phyloP scores from a whole-genome alignment of 2,888 invertebrate genomes.

The Oscheius sp. region DNA sequence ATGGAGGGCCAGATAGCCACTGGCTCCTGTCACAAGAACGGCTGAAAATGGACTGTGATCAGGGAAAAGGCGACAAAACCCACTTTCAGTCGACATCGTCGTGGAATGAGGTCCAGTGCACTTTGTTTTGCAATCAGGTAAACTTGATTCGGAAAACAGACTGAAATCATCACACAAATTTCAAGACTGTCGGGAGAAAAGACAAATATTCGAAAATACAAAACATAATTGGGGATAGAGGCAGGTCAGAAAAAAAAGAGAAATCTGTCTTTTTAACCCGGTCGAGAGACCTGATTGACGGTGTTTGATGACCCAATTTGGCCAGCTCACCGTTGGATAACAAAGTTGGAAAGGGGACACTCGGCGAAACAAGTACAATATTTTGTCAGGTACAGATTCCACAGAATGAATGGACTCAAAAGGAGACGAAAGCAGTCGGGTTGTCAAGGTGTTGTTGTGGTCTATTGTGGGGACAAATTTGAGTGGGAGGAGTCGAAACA shows the following conservation, averaged over 20 bases:
- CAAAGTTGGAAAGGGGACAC: not conserved
- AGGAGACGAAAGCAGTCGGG: too few species aligned
- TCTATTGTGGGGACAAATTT: too few species aligned
- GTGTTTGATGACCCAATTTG: constrained; percentile 1
- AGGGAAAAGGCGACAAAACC: not conserved
- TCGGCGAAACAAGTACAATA: too few species aligned
- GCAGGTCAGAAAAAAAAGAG: not conserved
- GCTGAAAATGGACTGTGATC: constrained; percentile 35
- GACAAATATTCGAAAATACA: not conserved
- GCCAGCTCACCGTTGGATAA: not conserved
- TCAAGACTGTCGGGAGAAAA: not conserved
- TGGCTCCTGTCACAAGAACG: constrained; percentile 77
- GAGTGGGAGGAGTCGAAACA: too few species aligned
- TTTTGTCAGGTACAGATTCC: too few species aligned
- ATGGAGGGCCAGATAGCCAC: constrained; percentile 77
- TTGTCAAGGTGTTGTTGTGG: too few species aligned
- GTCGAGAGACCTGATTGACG: not conserved
- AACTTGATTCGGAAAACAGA: not conserved
- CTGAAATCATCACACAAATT: not conserved
- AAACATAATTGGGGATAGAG: not conserved
- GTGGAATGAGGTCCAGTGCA: not conserved
- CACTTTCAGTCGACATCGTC: constrained; percentile 6
- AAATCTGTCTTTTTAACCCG: not conserved
- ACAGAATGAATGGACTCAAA: too few species aligned
- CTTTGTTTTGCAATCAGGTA: not conserved